phyloP scores from a whole-genome alignment of 2,888 invertebrate genomes.

The Ennomos quercinarius region DNA sequence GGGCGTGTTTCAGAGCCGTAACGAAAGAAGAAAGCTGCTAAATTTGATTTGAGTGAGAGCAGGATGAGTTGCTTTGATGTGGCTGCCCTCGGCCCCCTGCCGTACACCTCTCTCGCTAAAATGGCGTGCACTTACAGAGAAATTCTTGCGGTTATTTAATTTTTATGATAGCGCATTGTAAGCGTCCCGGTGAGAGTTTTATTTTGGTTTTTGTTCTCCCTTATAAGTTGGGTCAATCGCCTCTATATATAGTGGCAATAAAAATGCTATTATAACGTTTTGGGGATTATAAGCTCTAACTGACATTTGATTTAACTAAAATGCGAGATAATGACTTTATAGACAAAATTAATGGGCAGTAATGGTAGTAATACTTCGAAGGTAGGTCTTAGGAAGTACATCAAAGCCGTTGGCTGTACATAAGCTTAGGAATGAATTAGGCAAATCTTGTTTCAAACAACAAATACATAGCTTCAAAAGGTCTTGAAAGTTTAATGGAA shows the following conservation, averaged over 20 bases:
- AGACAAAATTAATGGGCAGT: no score
- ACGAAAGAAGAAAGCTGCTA: constrained; percentile 78
- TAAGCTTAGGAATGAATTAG: constrained; percentile 72
- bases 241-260: constrained; percentile 13
- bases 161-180: constrained; percentile 84
- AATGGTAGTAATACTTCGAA: no score
- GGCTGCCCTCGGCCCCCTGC: constrained; percentile 61
- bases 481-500: constrained; percentile 86
- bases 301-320: no score
- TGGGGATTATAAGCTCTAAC: no score
- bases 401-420: constrained; percentile 41
- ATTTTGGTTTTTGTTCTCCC: constrained; percentile 63
- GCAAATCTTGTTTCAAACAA: constrained; percentile 81
- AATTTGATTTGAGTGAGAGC: constrained; percentile 79
- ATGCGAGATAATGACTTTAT: no score
- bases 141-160: constrained; percentile 83
- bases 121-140: constrained; percentile 80
- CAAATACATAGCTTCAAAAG: constrained; percentile 80
- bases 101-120: constrained; percentile 61
- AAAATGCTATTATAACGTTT: no score
- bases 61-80: constrained; percentile 79
- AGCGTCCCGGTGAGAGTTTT: constrained; percentile 72
- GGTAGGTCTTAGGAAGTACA: neutral
- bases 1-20: constrained; percentile 58
- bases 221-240: constrained; percentile 54